Percentiles rank a stretch among this genome's conserved stretches.
phyloP scores from a whole-genome alignment of 1,140 invertebrate species.

The Drosophila watanabei region DNA sequence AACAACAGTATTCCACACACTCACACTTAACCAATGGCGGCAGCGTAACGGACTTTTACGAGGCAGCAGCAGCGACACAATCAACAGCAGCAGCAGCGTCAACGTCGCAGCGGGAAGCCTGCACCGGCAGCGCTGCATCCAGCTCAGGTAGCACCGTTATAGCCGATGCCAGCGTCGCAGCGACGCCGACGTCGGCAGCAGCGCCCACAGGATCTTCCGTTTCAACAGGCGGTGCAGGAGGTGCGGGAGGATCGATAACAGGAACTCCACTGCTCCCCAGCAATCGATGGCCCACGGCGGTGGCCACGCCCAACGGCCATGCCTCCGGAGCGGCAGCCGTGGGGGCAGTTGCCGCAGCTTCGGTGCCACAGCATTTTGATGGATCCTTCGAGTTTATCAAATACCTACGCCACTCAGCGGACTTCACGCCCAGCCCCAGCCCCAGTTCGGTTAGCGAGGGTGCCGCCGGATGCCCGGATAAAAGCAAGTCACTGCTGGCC shows the following conservation, averaged over 20 bases:
- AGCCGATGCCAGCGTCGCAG: constrained; percentile 15
- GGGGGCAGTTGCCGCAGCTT: constrained; percentile 25
- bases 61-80: constrained; percentile 5
- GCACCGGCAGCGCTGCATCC: constrained; percentile 11
- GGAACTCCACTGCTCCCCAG: constrained; percentile 20
- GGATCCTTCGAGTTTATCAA: constrained; percentile 85
- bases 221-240: constrained; percentile 6
- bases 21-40: constrained; percentile 53
- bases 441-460: constrained; percentile 18
- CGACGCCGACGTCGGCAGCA: constrained; percentile 27
- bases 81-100: constrained; percentile 19
- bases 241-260: constrained; percentile 12
- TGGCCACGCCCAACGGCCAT: constrained; percentile 69
- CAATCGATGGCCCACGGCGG: constrained; percentile 77
- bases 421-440: constrained; percentile 61
- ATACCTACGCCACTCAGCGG: constrained; percentile 81
- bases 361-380: constrained; percentile 77
- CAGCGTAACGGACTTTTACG: constrained; percentile 12
- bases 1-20: constrained; percentile 62
- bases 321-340: constrained; percentile 25
- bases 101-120: constrained; percentile 41
- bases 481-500: constrained; percentile 32
- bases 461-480: constrained; percentile 39
- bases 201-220: constrained; percentile 12
- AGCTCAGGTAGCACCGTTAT: constrained; percentile 40